Evolutionary conservation across 2,888 invertebrate genomes (phyloP), one percentile per base, ranked within the genome.

Genomic region (Tinea pellionella): DNA sequence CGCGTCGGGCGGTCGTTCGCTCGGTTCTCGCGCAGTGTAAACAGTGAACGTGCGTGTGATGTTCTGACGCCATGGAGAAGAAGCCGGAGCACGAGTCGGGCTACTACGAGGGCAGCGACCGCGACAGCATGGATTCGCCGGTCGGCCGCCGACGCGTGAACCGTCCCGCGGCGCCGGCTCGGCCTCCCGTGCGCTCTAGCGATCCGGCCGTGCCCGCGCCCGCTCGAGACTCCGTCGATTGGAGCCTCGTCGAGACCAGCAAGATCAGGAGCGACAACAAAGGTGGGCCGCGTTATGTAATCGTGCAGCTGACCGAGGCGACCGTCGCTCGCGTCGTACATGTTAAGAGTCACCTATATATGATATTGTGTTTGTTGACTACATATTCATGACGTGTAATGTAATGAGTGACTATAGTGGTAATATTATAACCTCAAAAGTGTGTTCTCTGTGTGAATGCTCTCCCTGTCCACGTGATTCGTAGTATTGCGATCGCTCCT

Each of bases 61-160:
- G 24, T 24, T 24, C 24, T 24, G 24, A 24, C 24, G 15, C 89
- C 66, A 89, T 90, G 66, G 85, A 87, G 70, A 91, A 91, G 68
- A 90, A 90, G 69, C 89, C 90, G 67, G 92, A 92, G 68, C 92
- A 94, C 89, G 94, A 95, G 87, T 94, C 94, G 77, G 94, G 94
- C 64, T 94, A 93, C 77, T 94, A 93, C 89, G 94, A 94, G 81
- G 93, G 93, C 67, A 92, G 91, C 74, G 89, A 89, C 71, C 89
- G 90, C 70, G 90, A 91, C 72, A 89, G 89, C 65, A 88, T 87
- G 81, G 90, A 89, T 84, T 47, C 47, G 47, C 47, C 47, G 47
- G 15, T 37, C 11, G 37, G 37, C 83, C 82, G 65, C 81, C 77
- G 60, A n/a, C 37, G 37, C 11, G 37, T n/a, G 37, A 9, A 37